Evolutionary conservation across 2,113 vertebrate genomes (phyloP).

Genomic region (Amphilophus citrinellus): DNA sequence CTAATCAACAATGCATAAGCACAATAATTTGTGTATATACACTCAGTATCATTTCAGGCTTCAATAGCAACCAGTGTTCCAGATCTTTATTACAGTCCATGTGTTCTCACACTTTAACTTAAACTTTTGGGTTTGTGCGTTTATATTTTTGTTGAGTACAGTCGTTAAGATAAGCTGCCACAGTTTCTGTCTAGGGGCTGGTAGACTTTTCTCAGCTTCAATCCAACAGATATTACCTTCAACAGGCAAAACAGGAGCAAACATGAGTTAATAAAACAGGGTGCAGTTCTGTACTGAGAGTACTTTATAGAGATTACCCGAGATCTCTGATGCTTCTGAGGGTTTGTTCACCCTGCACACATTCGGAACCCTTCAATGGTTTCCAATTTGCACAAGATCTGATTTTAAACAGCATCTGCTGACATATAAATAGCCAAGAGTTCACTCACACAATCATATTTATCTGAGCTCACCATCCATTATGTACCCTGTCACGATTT

Average conservation of each 20-base stretch:
- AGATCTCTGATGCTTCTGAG: not conserved
- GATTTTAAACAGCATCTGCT: constrained; percentile 30
- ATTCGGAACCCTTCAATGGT: not conserved
- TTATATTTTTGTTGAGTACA: no score
- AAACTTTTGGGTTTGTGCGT: no score
- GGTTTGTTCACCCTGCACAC: constrained; percentile 18
- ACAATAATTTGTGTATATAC: no score
- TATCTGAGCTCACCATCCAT: constrained; percentile 54
- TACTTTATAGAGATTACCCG: not conserved
- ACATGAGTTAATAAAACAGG: not conserved
- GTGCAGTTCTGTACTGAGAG: not conserved
- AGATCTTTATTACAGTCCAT: no score
- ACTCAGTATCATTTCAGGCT: no score
- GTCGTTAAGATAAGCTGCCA: not conserved
- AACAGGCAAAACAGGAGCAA: no score
- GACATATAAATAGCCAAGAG: constrained; percentile 32
- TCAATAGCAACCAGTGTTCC: no score
- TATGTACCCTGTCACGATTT: constrained; percentile 39
- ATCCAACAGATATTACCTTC: not conserved
- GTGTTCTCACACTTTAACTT: no score
- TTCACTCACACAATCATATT: constrained; percentile 45
- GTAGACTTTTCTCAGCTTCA: not conserved
- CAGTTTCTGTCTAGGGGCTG: not conserved
- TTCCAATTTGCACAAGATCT: constrained; percentile 21
- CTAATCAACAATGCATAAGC: no score